Evolutionary conservation across 2,797 vertebrate species (phyloP).

Genomic region (Gadopsis marmoratus): DNA sequence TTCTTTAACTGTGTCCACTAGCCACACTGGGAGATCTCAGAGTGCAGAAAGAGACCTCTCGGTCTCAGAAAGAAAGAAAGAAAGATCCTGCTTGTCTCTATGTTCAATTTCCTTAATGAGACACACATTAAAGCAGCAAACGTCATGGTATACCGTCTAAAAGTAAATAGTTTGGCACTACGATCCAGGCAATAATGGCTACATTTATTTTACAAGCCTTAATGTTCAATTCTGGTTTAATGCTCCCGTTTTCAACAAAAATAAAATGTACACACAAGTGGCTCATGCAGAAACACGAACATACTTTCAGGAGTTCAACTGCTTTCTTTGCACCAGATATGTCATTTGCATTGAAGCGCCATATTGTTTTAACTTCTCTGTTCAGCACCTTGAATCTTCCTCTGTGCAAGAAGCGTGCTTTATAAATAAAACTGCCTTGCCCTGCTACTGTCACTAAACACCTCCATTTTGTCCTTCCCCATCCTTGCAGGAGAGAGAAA

Average conservation of each 20-base stretch:
- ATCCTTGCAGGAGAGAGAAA: background rate
- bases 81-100: background rate
- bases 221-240: slow-evolving; percentile 19
- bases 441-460: background rate
- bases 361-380: no score
- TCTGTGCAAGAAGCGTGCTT: no score
- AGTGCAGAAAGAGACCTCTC: background rate
- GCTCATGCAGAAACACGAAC: background rate
- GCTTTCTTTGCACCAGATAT: slow-evolving; percentile 17
- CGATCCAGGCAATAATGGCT: slow-evolving; percentile 14
- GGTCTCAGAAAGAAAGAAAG: background rate
- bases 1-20: background rate
- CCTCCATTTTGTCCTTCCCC: background rate
- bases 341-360: slow-evolving; percentile 8
- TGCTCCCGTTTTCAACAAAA: slow-evolving; percentile 8
- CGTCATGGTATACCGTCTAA: slow-evolving; percentile 16
- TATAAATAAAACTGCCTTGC: no score
- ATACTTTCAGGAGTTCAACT: background rate
- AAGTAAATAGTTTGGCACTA: slow-evolving; percentile 23
- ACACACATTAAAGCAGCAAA: slow-evolving; percentile 8
- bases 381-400: no score
- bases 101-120: slow-evolving; percentile 14
- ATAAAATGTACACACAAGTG: background rate
- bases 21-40: background rate
- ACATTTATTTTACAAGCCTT: slow-evolving; percentile 13